These are phyloP conservation scores for Augiades crinisus DNA, from an alignment of 2,888 invertebrate species.

Conservation along the genomic window DNA sequence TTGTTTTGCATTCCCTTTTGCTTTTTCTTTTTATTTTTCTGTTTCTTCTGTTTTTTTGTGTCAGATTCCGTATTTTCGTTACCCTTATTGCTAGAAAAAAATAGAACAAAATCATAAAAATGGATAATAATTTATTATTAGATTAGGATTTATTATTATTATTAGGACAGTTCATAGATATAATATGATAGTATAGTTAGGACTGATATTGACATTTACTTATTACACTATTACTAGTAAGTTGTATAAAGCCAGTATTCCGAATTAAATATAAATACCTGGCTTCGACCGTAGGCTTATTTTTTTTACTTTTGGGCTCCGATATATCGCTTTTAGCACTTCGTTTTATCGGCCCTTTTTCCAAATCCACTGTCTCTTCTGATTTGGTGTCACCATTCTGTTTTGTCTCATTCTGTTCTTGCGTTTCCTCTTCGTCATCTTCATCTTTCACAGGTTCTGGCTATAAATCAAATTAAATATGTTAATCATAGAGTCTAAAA, in stretches of 20 bases:
- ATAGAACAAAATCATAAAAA: not conserved
- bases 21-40: slow-evolving; percentile 38
- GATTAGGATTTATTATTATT: too few relatives aligned
- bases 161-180: too few relatives aligned
- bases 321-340: slow-evolving; percentile 39
- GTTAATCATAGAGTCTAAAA: too few relatives aligned
- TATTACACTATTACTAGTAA: not conserved
- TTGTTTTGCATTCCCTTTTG: slow-evolving; percentile 28
- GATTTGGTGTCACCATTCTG: slow-evolving; percentile 52
- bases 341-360: slow-evolving; percentile 45
- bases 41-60: slow-evolving; percentile 40
- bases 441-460: slow-evolving; percentile 71
- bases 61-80: slow-evolving; percentile 34
- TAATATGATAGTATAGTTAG: too few relatives aligned
- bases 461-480: slow-evolving; percentile 43
- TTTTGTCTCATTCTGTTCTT: slow-evolving; percentile 38
- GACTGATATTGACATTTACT: too few relatives aligned
- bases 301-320: slow-evolving; percentile 56
- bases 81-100: slow-evolving; percentile 40
- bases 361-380: slow-evolving; percentile 40
- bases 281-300: slow-evolving; percentile 40
- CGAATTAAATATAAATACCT: slow-evolving; percentile 33
- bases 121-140: not conserved
- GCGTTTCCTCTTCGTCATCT: slow-evolving; percentile 57
- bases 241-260: too few relatives aligned